Evolutionary conservation across 2,113 vertebrate species (phyloP).

Genomic region (Tragulus kanchil): DNA sequence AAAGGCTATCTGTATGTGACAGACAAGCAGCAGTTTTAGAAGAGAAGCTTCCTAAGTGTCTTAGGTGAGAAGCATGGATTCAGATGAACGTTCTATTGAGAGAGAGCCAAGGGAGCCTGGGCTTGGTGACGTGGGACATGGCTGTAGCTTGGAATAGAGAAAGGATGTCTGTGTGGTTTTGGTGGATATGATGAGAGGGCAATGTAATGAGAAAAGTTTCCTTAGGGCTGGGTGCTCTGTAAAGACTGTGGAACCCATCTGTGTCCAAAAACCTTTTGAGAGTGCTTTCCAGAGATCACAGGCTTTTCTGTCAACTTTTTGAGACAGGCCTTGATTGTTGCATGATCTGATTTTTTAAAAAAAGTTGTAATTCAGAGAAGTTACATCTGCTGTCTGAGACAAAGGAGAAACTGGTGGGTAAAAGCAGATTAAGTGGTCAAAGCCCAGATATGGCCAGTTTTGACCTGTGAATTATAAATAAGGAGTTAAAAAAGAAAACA

Average conservation of each 20-base stretch:
- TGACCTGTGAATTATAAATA: constrained; percentile 12
- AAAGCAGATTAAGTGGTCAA: constrained; percentile 45
- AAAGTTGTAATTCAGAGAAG: constrained; percentile 59
- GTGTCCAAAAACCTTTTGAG: not conserved
- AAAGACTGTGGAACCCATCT: not conserved
- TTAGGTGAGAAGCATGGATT: not conserved
- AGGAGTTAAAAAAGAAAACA: not conserved
- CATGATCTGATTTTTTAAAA: not conserved
- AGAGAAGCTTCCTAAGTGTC: not conserved
- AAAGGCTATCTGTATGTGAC: not conserved
- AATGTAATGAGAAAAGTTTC: not conserved
- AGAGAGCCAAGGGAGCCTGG: not conserved
- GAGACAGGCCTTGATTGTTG: not conserved
- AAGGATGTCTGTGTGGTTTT: rapidly evolving
- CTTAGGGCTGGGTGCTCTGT: not conserved
- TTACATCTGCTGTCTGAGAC: not conserved
- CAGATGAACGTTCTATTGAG: not conserved
- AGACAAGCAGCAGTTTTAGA: not conserved
- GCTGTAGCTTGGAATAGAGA: not conserved
- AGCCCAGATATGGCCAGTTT: not conserved
- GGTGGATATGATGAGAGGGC: not conserved
- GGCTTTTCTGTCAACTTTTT: not conserved
- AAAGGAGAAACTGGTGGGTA: not conserved
- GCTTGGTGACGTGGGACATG: not conserved
- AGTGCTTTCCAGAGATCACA: not conserved